These are phyloP conservation scores for Drosophila baimaii DNA, from an alignment of 1,140 invertebrate species.

Conservation along the genomic window DNA sequence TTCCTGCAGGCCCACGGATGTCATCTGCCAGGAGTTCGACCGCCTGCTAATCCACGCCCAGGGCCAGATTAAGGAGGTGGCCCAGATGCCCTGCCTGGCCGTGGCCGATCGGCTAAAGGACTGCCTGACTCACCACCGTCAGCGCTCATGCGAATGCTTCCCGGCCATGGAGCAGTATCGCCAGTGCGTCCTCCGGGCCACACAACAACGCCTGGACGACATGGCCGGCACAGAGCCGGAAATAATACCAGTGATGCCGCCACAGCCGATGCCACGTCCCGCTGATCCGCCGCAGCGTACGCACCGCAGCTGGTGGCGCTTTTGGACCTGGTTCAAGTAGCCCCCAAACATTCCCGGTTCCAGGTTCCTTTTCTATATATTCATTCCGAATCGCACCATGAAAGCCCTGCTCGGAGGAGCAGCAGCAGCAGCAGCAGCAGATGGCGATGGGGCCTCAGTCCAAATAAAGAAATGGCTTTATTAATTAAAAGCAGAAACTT, in stretches of 20 bases:
- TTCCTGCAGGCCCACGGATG: constrained; percentile 34
- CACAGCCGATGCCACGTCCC: constrained; percentile 3
- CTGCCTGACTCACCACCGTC: constrained; percentile 42
- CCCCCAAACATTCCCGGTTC: neutral
- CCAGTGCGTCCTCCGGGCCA: constrained; percentile 43
- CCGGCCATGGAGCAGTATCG: constrained; percentile 57
- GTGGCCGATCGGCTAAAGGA: constrained; percentile 28
- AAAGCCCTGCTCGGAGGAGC: neutral
- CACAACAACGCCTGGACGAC: constrained; percentile 46
- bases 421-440: too few relatives aligned
- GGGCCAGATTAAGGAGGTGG: constrained; percentile 20
- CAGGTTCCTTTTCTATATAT: too few relatives aligned
- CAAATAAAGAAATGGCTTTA: constrained; percentile 32
- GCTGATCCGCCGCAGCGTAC: too few relatives aligned
- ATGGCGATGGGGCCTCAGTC: neutral
- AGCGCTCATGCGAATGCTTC: constrained; percentile 51
- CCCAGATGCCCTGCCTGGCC: constrained; percentile 38
- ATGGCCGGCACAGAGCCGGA: constrained; percentile 4
- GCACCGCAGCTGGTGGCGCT: constrained; percentile 45
- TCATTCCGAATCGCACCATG: too few relatives aligned
- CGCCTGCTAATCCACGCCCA: constrained; percentile 36
- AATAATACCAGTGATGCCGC: constrained; percentile 24
- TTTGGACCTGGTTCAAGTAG: constrained; percentile 63
- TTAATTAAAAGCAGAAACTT: constrained; percentile 33
- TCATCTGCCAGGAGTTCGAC: constrained; percentile 57